Evolutionary conservation across 2,888 invertebrate genomes (phyloP).

Genomic region (Scaptomyza reducta): DNA sequence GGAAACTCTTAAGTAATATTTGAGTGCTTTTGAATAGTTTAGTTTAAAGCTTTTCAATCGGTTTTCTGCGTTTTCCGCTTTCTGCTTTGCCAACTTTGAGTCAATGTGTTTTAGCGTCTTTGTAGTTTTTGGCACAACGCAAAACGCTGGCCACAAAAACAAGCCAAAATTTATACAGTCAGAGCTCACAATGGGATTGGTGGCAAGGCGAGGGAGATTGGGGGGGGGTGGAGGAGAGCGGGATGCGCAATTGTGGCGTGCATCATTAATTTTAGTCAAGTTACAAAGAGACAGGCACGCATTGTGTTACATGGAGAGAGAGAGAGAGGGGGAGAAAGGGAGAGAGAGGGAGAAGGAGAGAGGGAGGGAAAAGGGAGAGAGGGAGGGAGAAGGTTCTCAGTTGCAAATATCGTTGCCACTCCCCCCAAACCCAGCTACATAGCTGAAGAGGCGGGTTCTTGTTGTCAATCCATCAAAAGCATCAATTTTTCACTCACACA

Average conservation of each 20-base stretch:
- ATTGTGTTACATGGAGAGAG: constrained; percentile 51
- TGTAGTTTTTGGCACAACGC: not conserved
- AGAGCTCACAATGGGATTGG: not conserved
- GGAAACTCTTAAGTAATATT: too few species aligned
- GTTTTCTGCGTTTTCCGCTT: too few species aligned
- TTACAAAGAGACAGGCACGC: constrained; percentile 53
- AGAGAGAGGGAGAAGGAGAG: not conserved
- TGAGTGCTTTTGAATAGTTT: too few species aligned
- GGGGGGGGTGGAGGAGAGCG: not conserved
- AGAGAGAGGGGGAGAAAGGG: not conserved
- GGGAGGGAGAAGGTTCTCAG: not conserved
- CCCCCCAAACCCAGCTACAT: not conserved
- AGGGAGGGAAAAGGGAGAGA: too few species aligned
- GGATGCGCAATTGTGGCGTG: constrained; percentile 31
- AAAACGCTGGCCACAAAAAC: constrained; percentile 17
- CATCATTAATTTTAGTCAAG: constrained; percentile 69
- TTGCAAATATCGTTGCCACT: constrained; percentile 2
- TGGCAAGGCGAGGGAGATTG: too few species aligned
- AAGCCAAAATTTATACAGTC: constrained; percentile 5
- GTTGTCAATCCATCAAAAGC: constrained; percentile 43
- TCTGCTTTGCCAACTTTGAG: not conserved
- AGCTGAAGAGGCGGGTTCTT: not conserved
- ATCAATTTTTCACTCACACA: constrained; percentile 59
- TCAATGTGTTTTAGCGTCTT: not conserved
- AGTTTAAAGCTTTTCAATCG: too few species aligned